Evolutionary conservation across 2,888 invertebrate genomes (phyloP), one percentile per base, ranked within the genome.

Genomic region (Apeira syringaria): DNA sequence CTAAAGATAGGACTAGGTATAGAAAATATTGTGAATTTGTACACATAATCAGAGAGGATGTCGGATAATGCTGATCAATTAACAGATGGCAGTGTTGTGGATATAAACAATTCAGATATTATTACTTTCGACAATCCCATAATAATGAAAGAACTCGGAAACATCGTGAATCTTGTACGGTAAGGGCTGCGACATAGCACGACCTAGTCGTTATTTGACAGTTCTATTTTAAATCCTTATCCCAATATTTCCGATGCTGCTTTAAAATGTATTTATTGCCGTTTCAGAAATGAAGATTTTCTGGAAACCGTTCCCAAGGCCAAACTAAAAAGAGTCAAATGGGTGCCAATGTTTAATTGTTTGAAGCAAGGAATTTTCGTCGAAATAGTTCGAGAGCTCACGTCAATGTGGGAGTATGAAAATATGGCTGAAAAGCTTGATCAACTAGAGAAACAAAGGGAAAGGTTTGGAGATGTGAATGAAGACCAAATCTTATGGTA

Each of bases 321-420:
- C 5, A 85, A 86, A 61, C 50, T 85, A 4, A 74, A 60, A 50
- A 67, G 80, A 46, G 76, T 90, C 0, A 85, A 88, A 70, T 90
- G 90, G 90, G 68, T 79, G 8, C 85, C 80, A 9, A 80, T 87
- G 74, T 84, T 88, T 44, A 77, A 85, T 47, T 83, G 74, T 47
- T 59, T 90, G 37, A 88, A 87, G 59, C 80, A 85, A 64, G 68
- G 73, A 2, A 80, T 90, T 30, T 64, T 79, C 5, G 75, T 80
- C 50, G 84, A 83, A 52, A 83, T 90, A 78, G 66, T 84, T 4
- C 78, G 84, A 47, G 87, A 89, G 58, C 53, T 88, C 28, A 75
- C 67, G 53, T 63, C 74, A 2, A 82, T 90, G 86, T 90, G 90
- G 90, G 68, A 80, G 44, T 79, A 79, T 53, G 89, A 90, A 58